Evolutionary conservation across 2,888 invertebrate species (phyloP), one percentile per base, ranked within the genome.

Genomic region (Geophilus truncorum): DNA sequence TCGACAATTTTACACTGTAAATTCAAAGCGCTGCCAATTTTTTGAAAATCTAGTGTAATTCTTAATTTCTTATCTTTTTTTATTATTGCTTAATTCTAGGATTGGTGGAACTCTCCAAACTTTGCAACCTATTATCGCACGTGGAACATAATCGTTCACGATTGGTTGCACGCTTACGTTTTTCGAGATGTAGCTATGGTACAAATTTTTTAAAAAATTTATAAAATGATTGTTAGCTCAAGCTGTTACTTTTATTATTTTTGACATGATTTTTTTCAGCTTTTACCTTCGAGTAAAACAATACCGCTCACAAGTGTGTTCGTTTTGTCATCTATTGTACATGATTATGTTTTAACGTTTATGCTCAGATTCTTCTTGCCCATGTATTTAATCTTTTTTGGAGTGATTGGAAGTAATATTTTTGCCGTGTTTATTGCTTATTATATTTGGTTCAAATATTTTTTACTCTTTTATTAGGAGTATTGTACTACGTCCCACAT

Each of bases 141-240:
- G 4, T 98, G 98, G 98, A 98, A 98, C 87, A 91, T 94, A 18
- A 92, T 97, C 0, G 96, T 98, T 0, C 94, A 97, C 86, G 95
- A 96, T 84, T 98, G 97, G 97, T 89, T 98, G 0, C 94, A 95
- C 84, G 92, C 92, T 4, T 96, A 97, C 87, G 90, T 98, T 81
- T 96, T 95, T 87, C 92, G 91, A 84, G 96, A 95, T 84, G 82
- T 87, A 81, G 84, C 84, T 77, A 77, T 70, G 23, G 81, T 83
- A 62, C 82, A 51, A 15, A 10, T 25, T 18, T n/a, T 88, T 36
- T 87, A 89, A 82, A 88, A 87, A 78, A n/a, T n/a, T n/a, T n/a
- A 84, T 88, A 23, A 81, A 90, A 0, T 86, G 87, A 2, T 86
- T 28, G 2, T 40, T 12, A 40, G 1, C 5, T 21, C 25, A 3